phyloP scores from a whole-genome alignment of 1,140 invertebrate species.

The Chelonus insularis region DNA sequence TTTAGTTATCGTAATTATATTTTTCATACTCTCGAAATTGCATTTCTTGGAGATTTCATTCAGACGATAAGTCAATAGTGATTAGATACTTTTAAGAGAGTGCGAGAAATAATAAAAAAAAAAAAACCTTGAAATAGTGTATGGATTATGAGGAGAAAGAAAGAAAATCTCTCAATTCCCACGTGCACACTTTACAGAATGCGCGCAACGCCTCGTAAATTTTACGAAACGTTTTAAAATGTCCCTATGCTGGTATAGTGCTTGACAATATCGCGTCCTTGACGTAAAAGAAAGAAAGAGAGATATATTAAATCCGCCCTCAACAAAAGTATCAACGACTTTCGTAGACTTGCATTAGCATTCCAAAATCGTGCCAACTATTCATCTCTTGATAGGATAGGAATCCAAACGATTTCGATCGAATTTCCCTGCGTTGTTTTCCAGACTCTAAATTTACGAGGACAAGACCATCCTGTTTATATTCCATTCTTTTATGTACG shows the following conservation, averaged over 20 bases:
- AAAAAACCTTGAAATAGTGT: constrained; percentile 12
- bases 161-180: constrained; percentile 33
- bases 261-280: constrained; percentile 3
- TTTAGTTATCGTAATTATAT: not conserved
- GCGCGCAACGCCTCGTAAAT: constrained; percentile 32
- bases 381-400: constrained; percentile 43
- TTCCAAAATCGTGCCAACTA: constrained; percentile 51
- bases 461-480: constrained; percentile 16
- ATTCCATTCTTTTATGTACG: constrained; percentile 12
- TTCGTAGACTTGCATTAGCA: constrained; percentile 44
- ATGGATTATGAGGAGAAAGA: not conserved
- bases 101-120: not conserved
- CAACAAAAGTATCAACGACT: constrained; percentile 19
- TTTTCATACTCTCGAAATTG: not conserved
- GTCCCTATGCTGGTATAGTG: constrained; percentile 26
- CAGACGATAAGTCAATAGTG: not conserved
- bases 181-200: constrained; percentile 24
- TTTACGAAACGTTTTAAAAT: constrained; percentile 30
- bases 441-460: constrained; percentile 47
- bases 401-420: constrained; percentile 55
- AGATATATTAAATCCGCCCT: not conserved
- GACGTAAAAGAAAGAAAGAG: not conserved
- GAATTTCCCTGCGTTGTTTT: constrained; percentile 48
- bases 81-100: too few relatives aligned
- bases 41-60: not conserved